Conservation (phyloP, 2,888 invertebrate species). For the Gerosis bhagava region DNA sequence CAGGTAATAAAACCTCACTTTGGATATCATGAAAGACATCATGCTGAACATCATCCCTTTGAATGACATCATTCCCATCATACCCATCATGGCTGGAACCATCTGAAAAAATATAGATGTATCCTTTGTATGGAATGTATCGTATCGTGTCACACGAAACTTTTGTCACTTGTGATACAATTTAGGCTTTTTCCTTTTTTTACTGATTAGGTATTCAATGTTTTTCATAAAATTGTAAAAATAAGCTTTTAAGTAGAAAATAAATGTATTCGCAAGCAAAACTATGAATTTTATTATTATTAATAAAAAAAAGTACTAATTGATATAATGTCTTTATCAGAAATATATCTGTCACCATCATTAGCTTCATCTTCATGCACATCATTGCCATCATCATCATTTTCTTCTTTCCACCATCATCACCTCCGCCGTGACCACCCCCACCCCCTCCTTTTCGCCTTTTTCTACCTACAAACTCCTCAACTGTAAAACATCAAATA, state of each 20-base stretch:
- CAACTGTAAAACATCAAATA: slow-evolving; percentile 45
- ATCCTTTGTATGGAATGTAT: too few species aligned
- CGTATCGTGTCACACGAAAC: too few species aligned
- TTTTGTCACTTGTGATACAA: too few species aligned
- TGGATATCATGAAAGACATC: slow-evolving; percentile 83
- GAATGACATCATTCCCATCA: slow-evolving; percentile 83
- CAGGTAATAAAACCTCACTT: too few species aligned
- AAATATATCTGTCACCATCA: slow-evolving; percentile 71
- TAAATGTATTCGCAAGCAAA: too few species aligned
- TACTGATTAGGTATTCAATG: too few species aligned
- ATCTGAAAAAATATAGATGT: slow-evolving; percentile 48
- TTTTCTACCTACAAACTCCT: slow-evolving; percentile 70
- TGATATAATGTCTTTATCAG: too few species aligned
- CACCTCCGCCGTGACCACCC: slow-evolving; percentile 57
- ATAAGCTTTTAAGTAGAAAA: too few species aligned
- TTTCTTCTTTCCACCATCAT: slow-evolving; percentile 76
- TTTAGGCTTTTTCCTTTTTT: too few species aligned
- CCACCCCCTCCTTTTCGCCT: slow-evolving; percentile 65
- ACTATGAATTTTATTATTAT: too few species aligned
- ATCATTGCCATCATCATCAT: slow-evolving; percentile 86
- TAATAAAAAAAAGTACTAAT: too few species aligned
- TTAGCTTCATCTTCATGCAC: slow-evolving; percentile 83
- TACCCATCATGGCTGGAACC: slow-evolving; percentile 79
- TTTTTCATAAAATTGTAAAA: too few species aligned
- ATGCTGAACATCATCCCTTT: slow-evolving; percentile 84